phyloP scores from a whole-genome alignment of 2,113 vertebrate genomes.

The Corythornis vintsioides region DNA sequence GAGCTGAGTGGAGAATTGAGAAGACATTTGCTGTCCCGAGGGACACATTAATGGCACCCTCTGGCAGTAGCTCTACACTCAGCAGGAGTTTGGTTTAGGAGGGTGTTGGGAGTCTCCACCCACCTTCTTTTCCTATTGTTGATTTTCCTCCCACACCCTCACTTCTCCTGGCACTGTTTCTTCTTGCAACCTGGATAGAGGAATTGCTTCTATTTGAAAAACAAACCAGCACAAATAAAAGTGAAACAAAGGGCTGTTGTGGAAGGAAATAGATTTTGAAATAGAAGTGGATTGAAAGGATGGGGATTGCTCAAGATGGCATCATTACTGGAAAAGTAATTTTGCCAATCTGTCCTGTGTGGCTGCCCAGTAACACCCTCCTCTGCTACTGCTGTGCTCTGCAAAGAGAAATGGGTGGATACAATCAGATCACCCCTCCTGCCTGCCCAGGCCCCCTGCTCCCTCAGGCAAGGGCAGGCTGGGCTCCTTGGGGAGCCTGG shows the following conservation, averaged over 20 bases:
- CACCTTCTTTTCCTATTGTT: background rate
- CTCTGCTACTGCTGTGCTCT: fast-evolving
- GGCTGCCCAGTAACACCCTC: background rate
- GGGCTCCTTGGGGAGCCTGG: background rate
- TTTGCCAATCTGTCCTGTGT: background rate
- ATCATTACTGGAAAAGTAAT: background rate
- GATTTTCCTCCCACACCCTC: background rate
- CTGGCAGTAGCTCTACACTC: background rate
- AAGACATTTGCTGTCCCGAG: background rate
- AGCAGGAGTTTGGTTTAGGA: background rate
- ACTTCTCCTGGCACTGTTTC: background rate
- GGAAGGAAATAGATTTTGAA: background rate
- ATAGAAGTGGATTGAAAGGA: background rate
- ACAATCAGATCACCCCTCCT: background rate
- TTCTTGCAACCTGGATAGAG: background rate
- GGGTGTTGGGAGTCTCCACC: background rate
- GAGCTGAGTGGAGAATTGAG: background rate
- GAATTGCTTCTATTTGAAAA: background rate
- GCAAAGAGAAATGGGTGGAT: background rate
- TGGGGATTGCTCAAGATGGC: background rate
- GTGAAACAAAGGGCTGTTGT: background rate
- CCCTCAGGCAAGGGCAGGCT: background rate
- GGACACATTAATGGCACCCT: background rate
- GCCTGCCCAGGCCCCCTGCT: fast-evolving
- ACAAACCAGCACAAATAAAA: background rate